These are phyloP conservation scores for Alosa alosa DNA, from an alignment of 2,113 vertebrate genomes.

Conservation along the genomic window DNA sequence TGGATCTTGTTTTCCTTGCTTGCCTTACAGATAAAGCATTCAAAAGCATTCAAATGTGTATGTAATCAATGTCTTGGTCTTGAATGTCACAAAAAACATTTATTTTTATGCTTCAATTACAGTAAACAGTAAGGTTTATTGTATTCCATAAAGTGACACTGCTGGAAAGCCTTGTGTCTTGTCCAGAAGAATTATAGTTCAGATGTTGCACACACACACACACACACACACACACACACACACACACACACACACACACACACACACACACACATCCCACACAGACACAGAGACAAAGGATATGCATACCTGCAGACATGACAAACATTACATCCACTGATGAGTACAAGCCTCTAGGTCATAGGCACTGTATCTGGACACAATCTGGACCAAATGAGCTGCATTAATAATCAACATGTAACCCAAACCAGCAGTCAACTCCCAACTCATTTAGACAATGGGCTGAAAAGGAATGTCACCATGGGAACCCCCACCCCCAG, in stretches of 20 bases:
- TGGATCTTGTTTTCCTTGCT: too few species aligned
- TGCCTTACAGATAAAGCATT: too few species aligned
- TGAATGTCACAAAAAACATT: neutral
- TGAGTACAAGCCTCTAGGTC: neutral
- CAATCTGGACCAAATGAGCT: neutral
- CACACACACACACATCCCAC: neutral
- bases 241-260: slow-evolving; percentile 24
- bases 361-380: neutral
- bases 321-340: neutral
- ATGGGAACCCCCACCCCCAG: slow-evolving; percentile 27
- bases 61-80: neutral
- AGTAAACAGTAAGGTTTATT: neutral
- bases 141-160: neutral
- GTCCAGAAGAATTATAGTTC: neutral
- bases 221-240: slow-evolving; percentile 19
- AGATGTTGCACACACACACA: neutral
- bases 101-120: neutral
- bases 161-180: neutral
- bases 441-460: slow-evolving; percentile 59
- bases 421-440: slow-evolving; percentile 64
- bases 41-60: neutral
- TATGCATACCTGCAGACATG: neutral
- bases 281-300: neutral
- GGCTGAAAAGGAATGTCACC: slow-evolving; percentile 39
- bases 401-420: slow-evolving; percentile 75